Evolutionary conservation across 2,113 vertebrate genomes (phyloP), one percentile per base, ranked within the genome.

Genomic region (Pteruthius melanotis): DNA sequence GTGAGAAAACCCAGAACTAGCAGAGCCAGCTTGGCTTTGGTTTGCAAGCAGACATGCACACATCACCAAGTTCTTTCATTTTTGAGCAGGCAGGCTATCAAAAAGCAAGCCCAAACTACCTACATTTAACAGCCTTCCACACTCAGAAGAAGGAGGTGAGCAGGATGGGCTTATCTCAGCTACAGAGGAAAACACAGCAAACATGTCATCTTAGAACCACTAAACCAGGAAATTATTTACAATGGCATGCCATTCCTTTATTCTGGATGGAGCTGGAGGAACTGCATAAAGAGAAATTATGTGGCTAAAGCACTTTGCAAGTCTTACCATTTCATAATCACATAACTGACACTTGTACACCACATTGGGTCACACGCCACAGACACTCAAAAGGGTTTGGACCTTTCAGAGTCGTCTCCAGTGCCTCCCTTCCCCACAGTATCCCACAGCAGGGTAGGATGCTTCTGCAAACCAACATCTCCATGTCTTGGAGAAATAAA

Each of bases 1-100:
- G 9, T 28, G 66, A 52, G 31, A 42, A 85, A 74, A 80, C 2
- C 30, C 66, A 82, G 77, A 95, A 52, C 31, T 7, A 71, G n/a
- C 37, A 18, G 45, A 96, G 44, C 50, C 77, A 87, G 59, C 75
- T 93, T 77, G 66, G 33, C 75, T 90, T 83, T 63, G 54, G 10
- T 80, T 69, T 95, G 74, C 68, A 96, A 71, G 95, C 61, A 90
- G 52, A 88, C 59, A 54, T 59, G 85, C 0, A 20, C 61, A 72
- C 22, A 44, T 66, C 33, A n/a, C 5, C 42, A 37, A 59, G 44
- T 56, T 27, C 22, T 27, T 90, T 49, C 40, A 35, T n/a, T 87
- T 65, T 59, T 65, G 76, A 49, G 56, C 63, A 72, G 65, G n/a
- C 12, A 65, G 23, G 10, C 27, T 75, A 91, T 6, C 74, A 39